Evolutionary conservation across 2,888 invertebrate genomes (phyloP).

Genomic region (Diplolepis rosae): DNA sequence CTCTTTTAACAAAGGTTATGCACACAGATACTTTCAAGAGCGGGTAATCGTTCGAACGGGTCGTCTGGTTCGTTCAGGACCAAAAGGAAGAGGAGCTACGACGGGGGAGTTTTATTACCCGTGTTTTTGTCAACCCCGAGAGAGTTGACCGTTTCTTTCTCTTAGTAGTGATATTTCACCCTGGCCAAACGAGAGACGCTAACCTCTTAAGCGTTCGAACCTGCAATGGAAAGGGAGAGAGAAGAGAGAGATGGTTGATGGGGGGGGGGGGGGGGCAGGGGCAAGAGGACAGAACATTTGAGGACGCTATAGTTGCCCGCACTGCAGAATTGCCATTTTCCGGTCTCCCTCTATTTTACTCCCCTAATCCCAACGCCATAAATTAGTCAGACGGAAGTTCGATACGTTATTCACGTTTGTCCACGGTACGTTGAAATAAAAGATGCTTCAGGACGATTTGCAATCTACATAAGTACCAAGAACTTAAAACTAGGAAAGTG

Average conservation of each 20-base stretch:
- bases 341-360: slow-evolving; percentile 58
- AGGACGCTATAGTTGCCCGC: slow-evolving; percentile 56
- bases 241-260: slow-evolving; percentile 41
- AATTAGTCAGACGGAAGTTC: slow-evolving; percentile 66
- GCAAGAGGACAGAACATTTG: slow-evolving; percentile 37
- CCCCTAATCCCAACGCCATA: slow-evolving; percentile 67
- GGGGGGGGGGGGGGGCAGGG: slow-evolving; percentile 35
- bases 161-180: slow-evolving; percentile 65
- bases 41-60: slow-evolving; percentile 57
- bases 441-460: slow-evolving; percentile 33
- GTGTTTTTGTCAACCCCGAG: slow-evolving; percentile 63
- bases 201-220: slow-evolving; percentile 49
- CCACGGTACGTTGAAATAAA: slow-evolving; percentile 56
- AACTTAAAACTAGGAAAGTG: not conserved
- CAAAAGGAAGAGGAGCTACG: slow-evolving; percentile 30
- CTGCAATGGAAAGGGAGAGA: slow-evolving; percentile 27
- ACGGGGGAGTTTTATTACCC: slow-evolving; percentile 61
- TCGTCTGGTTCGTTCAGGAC: slow-evolving; percentile 41
- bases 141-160: slow-evolving; percentile 61
- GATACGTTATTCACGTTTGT: slow-evolving; percentile 63
- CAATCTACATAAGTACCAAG: slow-evolving; percentile 30
- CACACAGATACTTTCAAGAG: slow-evolving; percentile 31
- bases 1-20: slow-evolving; percentile 33
- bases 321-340: slow-evolving; percentile 68
- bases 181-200: slow-evolving; percentile 35